Evolutionary conservation across 2,888 invertebrate genomes (phyloP).

Genomic region (Myopa testacea): DNA sequence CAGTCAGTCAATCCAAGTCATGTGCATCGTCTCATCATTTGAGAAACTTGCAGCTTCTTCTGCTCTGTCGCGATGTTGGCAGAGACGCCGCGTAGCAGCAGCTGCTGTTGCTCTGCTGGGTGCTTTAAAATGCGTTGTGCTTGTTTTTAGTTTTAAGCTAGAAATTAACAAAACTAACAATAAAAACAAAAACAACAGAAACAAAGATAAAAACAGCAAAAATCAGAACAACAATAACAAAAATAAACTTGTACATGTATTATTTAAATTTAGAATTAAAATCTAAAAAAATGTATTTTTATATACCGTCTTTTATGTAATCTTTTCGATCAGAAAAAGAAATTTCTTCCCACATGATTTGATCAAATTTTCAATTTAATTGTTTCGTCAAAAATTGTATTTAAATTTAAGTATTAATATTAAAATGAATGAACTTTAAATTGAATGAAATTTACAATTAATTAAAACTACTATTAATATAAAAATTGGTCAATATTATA

Average conservation of each 20-base stretch:
- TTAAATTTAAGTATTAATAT: too few species aligned
- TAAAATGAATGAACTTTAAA: too few species aligned
- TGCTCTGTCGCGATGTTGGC: background rate
- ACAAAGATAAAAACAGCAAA: background rate
- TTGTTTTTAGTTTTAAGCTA: too few species aligned
- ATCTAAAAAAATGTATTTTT: background rate
- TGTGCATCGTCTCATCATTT: slow-evolving; percentile 65
- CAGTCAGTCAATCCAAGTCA: slow-evolving; percentile 64
- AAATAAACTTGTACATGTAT: slow-evolving; percentile 30
- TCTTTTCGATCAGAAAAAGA: too few species aligned
- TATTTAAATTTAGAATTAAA: slow-evolving; percentile 5
- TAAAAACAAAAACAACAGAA: too few species aligned
- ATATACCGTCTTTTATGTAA: background rate
- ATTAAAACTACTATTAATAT: too few species aligned
- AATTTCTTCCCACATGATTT: too few species aligned
- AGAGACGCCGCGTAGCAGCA: background rate
- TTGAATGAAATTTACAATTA: too few species aligned
- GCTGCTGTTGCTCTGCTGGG: background rate
- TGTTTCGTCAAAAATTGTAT: too few species aligned
- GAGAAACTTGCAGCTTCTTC: slow-evolving; percentile 39
- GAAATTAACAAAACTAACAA: too few species aligned
- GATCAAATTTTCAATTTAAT: too few species aligned
- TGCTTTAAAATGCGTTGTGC: background rate
- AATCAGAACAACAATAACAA: background rate
- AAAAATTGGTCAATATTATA: background rate